These are phyloP conservation scores for Eulithis prunata DNA, from an alignment of 2,888 invertebrate species.

Conservation along the genomic window DNA sequence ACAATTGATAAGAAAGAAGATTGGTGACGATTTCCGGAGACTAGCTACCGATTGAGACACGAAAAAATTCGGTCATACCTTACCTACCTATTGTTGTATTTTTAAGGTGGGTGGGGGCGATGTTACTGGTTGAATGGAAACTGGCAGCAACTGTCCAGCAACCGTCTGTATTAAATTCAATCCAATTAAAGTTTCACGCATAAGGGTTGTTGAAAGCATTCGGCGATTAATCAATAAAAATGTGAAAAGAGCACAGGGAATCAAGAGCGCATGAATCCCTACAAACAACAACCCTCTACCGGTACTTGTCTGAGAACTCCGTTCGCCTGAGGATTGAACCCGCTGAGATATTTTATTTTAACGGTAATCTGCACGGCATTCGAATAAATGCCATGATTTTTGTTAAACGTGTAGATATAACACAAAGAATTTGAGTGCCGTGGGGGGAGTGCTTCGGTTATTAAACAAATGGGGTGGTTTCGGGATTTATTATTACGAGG, in stretches of 20 bases:
- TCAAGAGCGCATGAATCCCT: constrained; percentile 16
- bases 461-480: too few species aligned
- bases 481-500: too few species aligned
- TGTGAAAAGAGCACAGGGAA: constrained; percentile 18
- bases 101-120: neutral
- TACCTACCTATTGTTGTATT: neutral
- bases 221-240: constrained; percentile 21
- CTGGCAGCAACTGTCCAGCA: neutral
- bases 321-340: constrained; percentile 6
- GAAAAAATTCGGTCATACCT: neutral
- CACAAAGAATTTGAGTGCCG: too few species aligned
- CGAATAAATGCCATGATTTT: too few species aligned
- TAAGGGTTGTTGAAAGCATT: constrained; percentile 11
- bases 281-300: constrained; percentile 15
- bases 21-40: too few species aligned
- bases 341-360: too few species aligned
- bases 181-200: constrained; percentile 20
- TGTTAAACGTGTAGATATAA: too few species aligned
- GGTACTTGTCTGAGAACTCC: constrained; percentile 8
- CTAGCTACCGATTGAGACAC: neutral
- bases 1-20: too few species aligned
- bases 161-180: neutral
- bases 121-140: neutral
- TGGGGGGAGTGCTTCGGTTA: too few species aligned
- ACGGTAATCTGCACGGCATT: too few species aligned